These are phyloP conservation scores for Prionace glauca DNA, from an alignment of 2,797 vertebrate genomes.

Conservation along the genomic window DNA sequence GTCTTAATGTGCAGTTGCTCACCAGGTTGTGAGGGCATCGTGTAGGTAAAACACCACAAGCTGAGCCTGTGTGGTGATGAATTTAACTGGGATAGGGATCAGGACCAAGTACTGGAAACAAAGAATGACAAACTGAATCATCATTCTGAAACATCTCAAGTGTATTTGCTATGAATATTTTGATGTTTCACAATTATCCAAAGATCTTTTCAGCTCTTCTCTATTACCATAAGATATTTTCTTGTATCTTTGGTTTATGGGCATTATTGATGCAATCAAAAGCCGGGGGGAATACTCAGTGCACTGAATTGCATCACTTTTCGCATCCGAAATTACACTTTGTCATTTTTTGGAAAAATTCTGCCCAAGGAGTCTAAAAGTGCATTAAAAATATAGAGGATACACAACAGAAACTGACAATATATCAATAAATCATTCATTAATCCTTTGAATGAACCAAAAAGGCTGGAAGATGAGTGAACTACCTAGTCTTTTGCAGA, in stretches of 20 bases:
- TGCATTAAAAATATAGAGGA: neutral
- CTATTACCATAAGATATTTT: no score
- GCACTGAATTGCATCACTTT: neutral
- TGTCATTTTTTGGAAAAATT: no score
- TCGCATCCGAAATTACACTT: no score
- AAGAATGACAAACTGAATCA: neutral
- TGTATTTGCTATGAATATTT: constrained; percentile 1
- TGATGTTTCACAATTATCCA: neutral
- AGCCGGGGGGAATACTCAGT: neutral
- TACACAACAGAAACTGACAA: neutral
- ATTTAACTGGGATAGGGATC: neutral
- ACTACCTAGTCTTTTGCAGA: no score
- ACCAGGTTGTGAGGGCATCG: neutral
- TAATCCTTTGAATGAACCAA: no score
- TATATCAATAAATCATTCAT: neutral
- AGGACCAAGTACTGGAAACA: neutral
- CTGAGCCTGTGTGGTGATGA: neutral
- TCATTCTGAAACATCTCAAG: neutral
- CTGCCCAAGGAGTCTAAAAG: neutral
- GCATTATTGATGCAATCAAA: neutral
- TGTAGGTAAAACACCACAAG: neutral
- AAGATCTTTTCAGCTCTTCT: neutral
- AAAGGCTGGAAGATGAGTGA: no score
- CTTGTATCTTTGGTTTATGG: no score
- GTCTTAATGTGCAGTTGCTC: neutral